Evolutionary conservation across 53 echinoderm and acorn worm species (phyloP), one percentile per base, ranked within the genome.

Genomic region (Echinometra lucunter): DNA sequence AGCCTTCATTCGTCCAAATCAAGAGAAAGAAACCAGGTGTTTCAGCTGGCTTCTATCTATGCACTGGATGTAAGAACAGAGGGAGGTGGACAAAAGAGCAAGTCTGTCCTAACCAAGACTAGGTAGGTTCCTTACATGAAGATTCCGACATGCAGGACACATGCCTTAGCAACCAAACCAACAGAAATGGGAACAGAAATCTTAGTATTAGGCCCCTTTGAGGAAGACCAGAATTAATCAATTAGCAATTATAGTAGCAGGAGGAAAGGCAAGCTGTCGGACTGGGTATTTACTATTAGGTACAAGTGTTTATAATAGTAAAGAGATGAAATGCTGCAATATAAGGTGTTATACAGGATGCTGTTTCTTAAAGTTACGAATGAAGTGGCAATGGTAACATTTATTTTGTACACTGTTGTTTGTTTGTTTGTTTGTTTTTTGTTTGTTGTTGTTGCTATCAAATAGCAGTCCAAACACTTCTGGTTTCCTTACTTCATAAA

Each of bases 21-120:
- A 75, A 92, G 96, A 58, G 92, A 97, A 27, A 96, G 95, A 16
- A 95, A 93, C 40, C 97, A 96, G 44, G 95, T 98, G 21, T 96
- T 97, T 32, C 95, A 97, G 57, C 95, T 98, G 13, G 96, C 97
- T 12, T 97, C 98, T 2, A 92, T 98, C 74, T 98, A 98, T 93
- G 96, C 97, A 58, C 95, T 98, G 55, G 98, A 98, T 69, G 95
- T 97, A 47, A 95, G 96, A 63, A 97, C 97, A 42, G 97, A 97
- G 81, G 96, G 96, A 9, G 82, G 82, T 28, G 94, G 89, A 49
- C 94, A 95, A 69, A 97, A 96, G 90, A 94, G 96, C 80, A 96
- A 95, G 37, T 96, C 96, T 45, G 92, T 96, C 82, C 93, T 97
- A 45, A 78, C 97, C 42, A 96, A 96, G 91, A 97, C 96, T 42